These are phyloP conservation scores for Nipponacmea schrenckii DNA, from an alignment of 2,888 invertebrate species.

Conservation along the genomic window DNA sequence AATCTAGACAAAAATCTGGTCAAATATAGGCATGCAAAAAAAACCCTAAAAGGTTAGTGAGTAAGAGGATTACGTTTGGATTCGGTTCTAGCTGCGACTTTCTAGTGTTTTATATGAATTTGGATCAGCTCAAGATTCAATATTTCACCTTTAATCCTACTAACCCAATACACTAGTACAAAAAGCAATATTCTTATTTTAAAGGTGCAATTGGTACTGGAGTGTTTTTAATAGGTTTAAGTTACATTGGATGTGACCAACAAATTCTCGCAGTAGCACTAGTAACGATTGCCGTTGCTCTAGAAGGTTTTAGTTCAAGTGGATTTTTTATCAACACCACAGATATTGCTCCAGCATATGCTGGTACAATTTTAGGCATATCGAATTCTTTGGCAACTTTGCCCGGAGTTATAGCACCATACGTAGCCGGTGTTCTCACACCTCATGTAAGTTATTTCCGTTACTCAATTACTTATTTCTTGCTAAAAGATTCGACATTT, in stretches of 20 bases:
- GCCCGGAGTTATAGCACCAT: constrained; percentile 39
- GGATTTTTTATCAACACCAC: constrained; percentile 43
- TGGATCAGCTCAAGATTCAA: too few relatives aligned
- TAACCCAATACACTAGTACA: too few relatives aligned
- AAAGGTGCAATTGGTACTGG: constrained; percentile 48
- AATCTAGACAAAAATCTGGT: too few relatives aligned
- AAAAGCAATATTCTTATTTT: constrained; percentile 4
- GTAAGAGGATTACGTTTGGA: too few relatives aligned
- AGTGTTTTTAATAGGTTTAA: constrained; percentile 42
- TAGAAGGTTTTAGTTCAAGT: constrained; percentile 43
- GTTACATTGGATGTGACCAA: constrained; percentile 47
- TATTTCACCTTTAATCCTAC: too few relatives aligned
- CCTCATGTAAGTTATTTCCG: constrained; percentile 25
- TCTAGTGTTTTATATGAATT: too few relatives aligned
- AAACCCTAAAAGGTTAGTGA: too few relatives aligned
- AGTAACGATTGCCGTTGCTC: constrained; percentile 43
- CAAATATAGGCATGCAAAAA: too few relatives aligned
- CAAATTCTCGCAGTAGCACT: constrained; percentile 41
- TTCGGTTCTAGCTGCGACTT: too few relatives aligned
- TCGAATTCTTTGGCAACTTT: constrained; percentile 34
- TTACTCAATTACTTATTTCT: too few relatives aligned
- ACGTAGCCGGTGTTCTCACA: constrained; percentile 37
- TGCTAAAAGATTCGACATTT: too few relatives aligned
- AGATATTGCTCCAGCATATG: constrained; percentile 41
- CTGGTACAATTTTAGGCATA: constrained; percentile 33